phyloP scores from a whole-genome alignment of 1,140 invertebrate genomes.

The Araneus ventricosus region DNA sequence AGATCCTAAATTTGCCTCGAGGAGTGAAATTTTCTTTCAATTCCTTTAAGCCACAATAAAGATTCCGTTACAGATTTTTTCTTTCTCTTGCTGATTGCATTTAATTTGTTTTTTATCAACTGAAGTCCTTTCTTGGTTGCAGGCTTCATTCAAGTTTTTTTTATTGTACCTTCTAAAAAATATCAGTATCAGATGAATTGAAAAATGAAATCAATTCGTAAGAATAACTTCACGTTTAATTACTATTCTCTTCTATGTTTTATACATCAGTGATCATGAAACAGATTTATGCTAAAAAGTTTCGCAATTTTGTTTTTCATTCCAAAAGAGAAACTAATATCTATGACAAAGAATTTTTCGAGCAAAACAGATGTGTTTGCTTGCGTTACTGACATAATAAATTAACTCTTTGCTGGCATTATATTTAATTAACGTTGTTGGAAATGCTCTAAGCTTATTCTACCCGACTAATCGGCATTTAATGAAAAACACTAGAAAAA shows the following conservation, averaged over 20 bases:
- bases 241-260: neutral
- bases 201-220: neutral
- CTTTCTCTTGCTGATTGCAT: too few species aligned
- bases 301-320: neutral
- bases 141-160: neutral
- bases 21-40: too few species aligned
- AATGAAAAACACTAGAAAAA: neutral
- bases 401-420: neutral
- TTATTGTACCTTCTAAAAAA: neutral
- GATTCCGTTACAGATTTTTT: too few species aligned
- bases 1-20: too few species aligned
- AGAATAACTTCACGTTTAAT: neutral
- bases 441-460: neutral
- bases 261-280: neutral
- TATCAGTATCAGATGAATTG: neutral
- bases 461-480: too few species aligned
- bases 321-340: neutral
- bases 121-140: neutral
- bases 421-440: neutral
- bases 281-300: neutral
- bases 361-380: neutral
- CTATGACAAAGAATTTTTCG: neutral
- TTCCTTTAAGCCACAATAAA: too few species aligned
- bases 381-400: neutral
- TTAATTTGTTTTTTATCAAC: too few species aligned